Evolutionary conservation across 2,113 vertebrate genomes (phyloP).

Genomic region (Corythornis vintsioides): DNA sequence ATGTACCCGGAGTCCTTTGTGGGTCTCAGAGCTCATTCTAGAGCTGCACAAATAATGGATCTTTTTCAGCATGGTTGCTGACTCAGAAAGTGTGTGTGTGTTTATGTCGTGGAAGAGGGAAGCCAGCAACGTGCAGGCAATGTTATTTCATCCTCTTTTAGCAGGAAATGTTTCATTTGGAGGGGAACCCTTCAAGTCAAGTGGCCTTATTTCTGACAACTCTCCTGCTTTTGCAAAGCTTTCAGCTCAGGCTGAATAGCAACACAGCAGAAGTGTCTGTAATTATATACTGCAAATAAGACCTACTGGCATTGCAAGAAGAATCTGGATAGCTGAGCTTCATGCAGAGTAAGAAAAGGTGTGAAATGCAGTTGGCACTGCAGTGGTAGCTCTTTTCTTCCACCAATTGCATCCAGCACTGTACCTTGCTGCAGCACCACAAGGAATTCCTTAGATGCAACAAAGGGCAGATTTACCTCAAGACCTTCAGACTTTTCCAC

Average conservation of each 20-base stretch:
- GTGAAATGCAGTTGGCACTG: accelerated
- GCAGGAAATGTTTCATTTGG: background rate
- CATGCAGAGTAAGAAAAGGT: background rate
- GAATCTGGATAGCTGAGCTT: background rate
- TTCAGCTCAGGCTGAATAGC: background rate
- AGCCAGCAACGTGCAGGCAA: background rate
- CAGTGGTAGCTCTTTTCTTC: background rate
- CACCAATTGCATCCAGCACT: background rate
- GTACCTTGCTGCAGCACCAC: background rate
- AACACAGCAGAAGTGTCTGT: background rate
- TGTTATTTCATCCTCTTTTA: background rate
- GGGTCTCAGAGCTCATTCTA: background rate
- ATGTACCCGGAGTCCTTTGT: background rate
- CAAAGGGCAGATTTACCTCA: background rate
- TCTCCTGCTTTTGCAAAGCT: background rate
- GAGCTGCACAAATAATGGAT: conserved; percentile 14
- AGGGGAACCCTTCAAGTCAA: background rate
- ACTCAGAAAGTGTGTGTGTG: background rate
- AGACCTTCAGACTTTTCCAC: background rate
- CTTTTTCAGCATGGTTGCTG: background rate
- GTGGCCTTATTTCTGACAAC: background rate
- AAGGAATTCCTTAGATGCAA: background rate
- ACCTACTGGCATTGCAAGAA: background rate
- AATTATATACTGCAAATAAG: background rate
- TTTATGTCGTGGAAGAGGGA: background rate